Evolutionary conservation across 1,140 invertebrate genomes (phyloP).

Genomic region (Drosophila pectinifera): DNA sequence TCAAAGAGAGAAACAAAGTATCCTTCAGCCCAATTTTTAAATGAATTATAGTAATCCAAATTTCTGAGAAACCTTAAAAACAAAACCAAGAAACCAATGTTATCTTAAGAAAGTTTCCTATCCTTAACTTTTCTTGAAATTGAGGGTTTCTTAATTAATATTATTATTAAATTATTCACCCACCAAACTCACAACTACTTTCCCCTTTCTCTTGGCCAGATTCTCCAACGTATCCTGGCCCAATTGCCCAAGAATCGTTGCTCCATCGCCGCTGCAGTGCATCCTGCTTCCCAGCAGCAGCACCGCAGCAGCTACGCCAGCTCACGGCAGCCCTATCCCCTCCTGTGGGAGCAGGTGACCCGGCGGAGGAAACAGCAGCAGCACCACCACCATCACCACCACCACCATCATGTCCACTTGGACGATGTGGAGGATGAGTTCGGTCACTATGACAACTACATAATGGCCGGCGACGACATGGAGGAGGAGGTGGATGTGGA

Average conservation of each 20-base stretch:
- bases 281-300: conserved; percentile 42
- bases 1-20: neutral
- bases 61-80: neutral
- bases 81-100: too few species aligned
- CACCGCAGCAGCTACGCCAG: conserved; percentile 57
- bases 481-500: conserved; percentile 58
- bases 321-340: conserved; percentile 51
- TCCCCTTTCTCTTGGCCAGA: conserved; percentile 28
- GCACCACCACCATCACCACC: conserved; percentile 34
- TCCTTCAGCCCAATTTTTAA: neutral
- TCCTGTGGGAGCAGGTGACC: conserved; percentile 66
- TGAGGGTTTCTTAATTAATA: too few species aligned
- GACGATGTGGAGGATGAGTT: conserved; percentile 75
- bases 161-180: too few species aligned
- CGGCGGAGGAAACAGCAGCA: conserved; percentile 54
- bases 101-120: too few species aligned
- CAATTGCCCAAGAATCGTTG: conserved; percentile 72
- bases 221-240: conserved; percentile 80
- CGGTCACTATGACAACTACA: conserved; percentile 66
- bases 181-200: neutral
- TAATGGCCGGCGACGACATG: conserved; percentile 69
- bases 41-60: neutral
- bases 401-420: conserved; percentile 59
- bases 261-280: conserved; percentile 29
- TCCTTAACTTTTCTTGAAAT: too few species aligned